Evolutionary conservation across 2,113 vertebrate genomes (phyloP).

Genomic region (Galemys pyrenaicus): DNA sequence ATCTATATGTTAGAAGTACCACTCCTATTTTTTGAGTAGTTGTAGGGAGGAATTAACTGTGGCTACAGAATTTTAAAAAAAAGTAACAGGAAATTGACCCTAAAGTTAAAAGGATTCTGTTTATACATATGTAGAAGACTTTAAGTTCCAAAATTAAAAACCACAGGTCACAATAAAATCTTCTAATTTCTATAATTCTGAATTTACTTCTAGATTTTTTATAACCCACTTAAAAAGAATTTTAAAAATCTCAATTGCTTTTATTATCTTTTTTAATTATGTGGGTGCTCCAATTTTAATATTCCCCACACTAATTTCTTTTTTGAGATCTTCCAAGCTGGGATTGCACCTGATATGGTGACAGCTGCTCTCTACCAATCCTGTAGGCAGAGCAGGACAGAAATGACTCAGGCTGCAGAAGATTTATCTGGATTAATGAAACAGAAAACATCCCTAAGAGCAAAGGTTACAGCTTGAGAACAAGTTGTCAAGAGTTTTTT

Average conservation of each 20-base stretch:
- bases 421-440: constrained; percentile 53
- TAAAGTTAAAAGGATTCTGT: neutral
- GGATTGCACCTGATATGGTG: neutral
- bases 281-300: neutral
- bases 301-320: neutral
- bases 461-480: constrained; percentile 36
- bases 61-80: neutral
- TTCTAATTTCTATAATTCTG: neutral
- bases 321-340: neutral
- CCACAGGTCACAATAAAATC: neutral
- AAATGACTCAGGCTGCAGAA: constrained; percentile 17
- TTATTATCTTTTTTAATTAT: neutral
- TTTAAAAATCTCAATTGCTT: constrained; percentile 43
- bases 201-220: constrained; percentile 25
- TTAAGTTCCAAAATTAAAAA: constrained; percentile 13
- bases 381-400: neutral
- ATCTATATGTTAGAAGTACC: neutral
- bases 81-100: neutral
- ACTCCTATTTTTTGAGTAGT: neutral
- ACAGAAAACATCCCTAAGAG: constrained; percentile 25
- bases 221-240: neutral
- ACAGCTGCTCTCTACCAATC: neutral
- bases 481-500: neutral
- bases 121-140: constrained; percentile 27
- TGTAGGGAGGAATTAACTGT: neutral